These are phyloP conservation scores for Ceratothoa steindachneri DNA, from an alignment of 2,888 invertebrate genomes.

Conservation along the genomic window DNA sequence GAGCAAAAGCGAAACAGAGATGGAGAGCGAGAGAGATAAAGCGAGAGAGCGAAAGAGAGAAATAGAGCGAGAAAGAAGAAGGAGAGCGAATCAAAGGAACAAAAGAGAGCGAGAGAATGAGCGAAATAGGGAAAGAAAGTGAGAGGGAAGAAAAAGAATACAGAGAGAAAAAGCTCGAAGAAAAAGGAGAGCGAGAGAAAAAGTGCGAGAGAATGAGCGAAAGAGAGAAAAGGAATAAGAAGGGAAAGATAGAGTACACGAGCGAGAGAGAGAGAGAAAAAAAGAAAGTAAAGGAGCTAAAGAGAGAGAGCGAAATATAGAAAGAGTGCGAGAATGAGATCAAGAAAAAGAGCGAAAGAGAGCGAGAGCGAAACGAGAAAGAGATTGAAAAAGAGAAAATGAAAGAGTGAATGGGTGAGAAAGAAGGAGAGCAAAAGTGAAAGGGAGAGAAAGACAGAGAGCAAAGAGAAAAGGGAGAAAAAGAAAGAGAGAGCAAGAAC, in stretches of 20 bases:
- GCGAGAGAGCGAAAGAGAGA: background rate
- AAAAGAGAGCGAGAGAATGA: slow-evolving; percentile 19
- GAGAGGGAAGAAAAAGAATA: slow-evolving; percentile 5
- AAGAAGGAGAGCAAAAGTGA: too few relatives aligned
- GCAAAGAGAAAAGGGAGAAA: too few relatives aligned
- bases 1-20: too few relatives aligned
- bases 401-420: background rate
- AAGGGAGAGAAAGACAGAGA: too few relatives aligned
- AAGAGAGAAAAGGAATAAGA: slow-evolving; percentile 20
- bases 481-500: too few relatives aligned
- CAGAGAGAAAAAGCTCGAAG: slow-evolving; percentile 11
- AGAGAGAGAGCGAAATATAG: slow-evolving; percentile 14
- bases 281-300: slow-evolving; percentile 21
- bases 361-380: background rate
- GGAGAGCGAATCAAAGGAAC: too few relatives aligned
- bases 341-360: background rate
- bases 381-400: background rate
- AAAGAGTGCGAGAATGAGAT: background rate
- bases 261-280: slow-evolving; percentile 21
- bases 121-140: slow-evolving; percentile 24
- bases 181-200: too few relatives aligned
- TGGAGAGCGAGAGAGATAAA: background rate
- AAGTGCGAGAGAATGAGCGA: too few relatives aligned
- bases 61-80: background rate
- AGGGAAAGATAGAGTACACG: too few relatives aligned